Base-by-base conservation (phyloP, 2,113 vertebrate genomes). In the Dasypus novemcinctus region DNA sequence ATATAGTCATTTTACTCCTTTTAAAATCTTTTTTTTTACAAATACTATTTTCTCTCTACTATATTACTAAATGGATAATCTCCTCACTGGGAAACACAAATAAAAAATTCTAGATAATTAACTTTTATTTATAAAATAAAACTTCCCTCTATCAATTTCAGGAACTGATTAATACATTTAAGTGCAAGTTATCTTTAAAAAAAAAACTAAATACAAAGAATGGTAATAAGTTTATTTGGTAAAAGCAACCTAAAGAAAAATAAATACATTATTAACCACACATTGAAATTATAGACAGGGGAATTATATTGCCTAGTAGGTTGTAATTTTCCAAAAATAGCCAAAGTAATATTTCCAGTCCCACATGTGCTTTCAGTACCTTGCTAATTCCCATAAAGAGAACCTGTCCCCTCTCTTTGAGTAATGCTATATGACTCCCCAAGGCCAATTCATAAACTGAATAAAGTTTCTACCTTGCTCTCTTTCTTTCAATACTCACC, bases 111-210 rank as follows among this genome's bases (percentile, higher is more conserved):
- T 79, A 93, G 17, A 63, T 63, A 27, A 89, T 23, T 46, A 12
- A 78, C 6, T 75, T 94, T 79, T 49, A 83, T 36, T 69, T 92
- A 82, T 46, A 89, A 72, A 66, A 84, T 66, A 74, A 81, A 90
- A 75, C 5, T 78, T 78, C 20, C 31, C 21, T 29, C 36, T 43
- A 59, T 79, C 27, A 27, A 38, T 81, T 75, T 86, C 52, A 76
- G 25, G 1, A 90, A 11, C 64, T 90, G n/a, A 46, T 66, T 89
- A 74, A 81, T 27, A 81, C 14, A 68, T 46, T 75, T 85, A 75
- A 82, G 8, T 61, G 4, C 25, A 79, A 25, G n/a, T 54, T 78
- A 57, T 59, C 89, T 87, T 27, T 10, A 8, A 27, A 92, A 52
- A 57, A 76, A 71, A 64, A 64, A 64, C 23, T 80, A 59, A 25